Conservation (phyloP, 2,888 invertebrate genomes). For the Macroteleia sp. region DNA sequence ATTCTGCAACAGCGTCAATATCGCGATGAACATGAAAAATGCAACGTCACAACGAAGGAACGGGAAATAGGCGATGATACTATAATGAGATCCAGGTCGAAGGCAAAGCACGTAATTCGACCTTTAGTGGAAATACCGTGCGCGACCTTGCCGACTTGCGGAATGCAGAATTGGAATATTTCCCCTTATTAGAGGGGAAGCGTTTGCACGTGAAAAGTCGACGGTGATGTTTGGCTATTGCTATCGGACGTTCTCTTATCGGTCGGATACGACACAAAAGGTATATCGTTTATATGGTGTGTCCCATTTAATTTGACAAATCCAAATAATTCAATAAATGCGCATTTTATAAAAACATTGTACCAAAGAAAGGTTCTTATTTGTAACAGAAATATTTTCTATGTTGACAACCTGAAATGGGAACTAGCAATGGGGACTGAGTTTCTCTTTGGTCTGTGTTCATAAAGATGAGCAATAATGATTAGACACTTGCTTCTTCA, state of each 20-base stretch:
- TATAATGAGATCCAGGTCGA: conserved; percentile 61
- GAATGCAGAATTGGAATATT: conserved; percentile 74
- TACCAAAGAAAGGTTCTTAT: no score
- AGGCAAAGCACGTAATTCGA: conserved; percentile 66
- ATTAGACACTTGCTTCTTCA: no score
- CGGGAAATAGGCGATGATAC: conserved; percentile 46
- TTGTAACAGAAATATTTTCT: no score
- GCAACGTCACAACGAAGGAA: conserved; percentile 32
- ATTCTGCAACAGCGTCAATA: background rate
- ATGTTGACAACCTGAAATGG: no score
- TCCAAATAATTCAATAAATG: no score
- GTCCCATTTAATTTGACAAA: no score
- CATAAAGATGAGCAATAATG: no score
- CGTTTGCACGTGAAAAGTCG: conserved; percentile 57
- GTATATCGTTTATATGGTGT: conserved; percentile 54
- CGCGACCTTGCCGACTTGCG: conserved; percentile 62
- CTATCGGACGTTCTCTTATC: conserved; percentile 33
- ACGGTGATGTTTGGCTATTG: conserved; percentile 58
- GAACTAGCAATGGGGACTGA: no score
- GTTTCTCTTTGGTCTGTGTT: no score
- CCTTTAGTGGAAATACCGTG: conserved; percentile 61
- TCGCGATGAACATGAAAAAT: conserved; percentile 41
- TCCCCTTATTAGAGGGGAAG: conserved; percentile 72
- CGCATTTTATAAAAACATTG: no score
- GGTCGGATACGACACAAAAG: conserved; percentile 27